phyloP scores from a whole-genome alignment of 2,888 invertebrate genomes.

The Ennomos fuscantarius region DNA sequence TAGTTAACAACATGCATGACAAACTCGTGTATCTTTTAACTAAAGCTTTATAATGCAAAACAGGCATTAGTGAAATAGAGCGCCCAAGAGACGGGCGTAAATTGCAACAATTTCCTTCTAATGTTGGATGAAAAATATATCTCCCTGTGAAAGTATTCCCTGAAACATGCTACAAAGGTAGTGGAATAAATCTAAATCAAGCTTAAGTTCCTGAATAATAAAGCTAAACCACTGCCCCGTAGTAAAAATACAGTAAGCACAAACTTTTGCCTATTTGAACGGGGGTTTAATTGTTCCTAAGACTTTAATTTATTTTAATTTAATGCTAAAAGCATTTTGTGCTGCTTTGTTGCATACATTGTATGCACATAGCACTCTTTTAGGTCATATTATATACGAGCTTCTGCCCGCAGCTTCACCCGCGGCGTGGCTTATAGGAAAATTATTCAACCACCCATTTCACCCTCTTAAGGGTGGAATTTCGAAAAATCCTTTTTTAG shows the following conservation, averaged over 20 bases:
- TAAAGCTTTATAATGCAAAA: constrained; percentile 4
- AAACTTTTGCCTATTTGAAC: too few relatives aligned
- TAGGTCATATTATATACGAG: too few relatives aligned
- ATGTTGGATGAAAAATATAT: constrained; percentile 3
- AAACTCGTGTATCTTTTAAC: not conserved
- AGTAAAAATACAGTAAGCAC: constrained; percentile 6
- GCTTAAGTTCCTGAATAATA: constrained; percentile 21
- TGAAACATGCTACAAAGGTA: constrained; percentile 5
- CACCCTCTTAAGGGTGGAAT: too few relatives aligned
- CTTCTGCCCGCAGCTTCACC: too few relatives aligned
- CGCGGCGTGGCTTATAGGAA: too few relatives aligned
- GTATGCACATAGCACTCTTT: too few relatives aligned
- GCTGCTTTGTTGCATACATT: too few relatives aligned
- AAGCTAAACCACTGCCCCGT: constrained; percentile 1
- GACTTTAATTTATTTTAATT: too few relatives aligned
- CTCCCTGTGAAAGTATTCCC: constrained; percentile 1
- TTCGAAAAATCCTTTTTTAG: too few relatives aligned
- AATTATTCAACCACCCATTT: too few relatives aligned
- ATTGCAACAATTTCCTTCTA: constrained; percentile 2
- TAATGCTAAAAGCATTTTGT: too few relatives aligned
- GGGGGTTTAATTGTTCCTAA: too few relatives aligned
- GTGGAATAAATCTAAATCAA: constrained; percentile 25
- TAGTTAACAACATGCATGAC: not conserved
- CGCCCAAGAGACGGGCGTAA: not conserved
- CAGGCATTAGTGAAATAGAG: not conserved